Conservation (phyloP, 2,113 vertebrate genomes). For the Chloropsis hardwickii region DNA sequence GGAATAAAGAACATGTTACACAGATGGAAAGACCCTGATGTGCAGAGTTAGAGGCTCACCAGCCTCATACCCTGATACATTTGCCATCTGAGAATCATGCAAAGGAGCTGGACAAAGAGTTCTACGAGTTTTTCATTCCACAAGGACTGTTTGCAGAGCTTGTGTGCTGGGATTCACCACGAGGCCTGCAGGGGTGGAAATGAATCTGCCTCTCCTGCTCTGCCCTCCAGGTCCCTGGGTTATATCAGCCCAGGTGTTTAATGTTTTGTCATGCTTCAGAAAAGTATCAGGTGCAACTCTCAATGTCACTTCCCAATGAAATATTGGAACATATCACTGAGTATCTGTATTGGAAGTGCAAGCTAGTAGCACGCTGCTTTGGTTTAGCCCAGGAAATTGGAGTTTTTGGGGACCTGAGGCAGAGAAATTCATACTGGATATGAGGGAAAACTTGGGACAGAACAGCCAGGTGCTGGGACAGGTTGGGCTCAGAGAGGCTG, state of each 20-base stretch:
- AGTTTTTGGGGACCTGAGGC: not conserved
- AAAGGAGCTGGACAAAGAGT: not conserved
- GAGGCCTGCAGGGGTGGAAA: not conserved
- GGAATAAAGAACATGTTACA: not conserved
- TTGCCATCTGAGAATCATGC: not conserved
- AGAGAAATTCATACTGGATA: not conserved
- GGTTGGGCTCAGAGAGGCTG: not conserved
- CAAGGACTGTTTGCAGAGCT: not conserved
- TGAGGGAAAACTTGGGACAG: not conserved
- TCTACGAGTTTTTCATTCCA: not conserved
- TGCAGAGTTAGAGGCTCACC: not conserved
- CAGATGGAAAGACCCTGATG: not conserved
- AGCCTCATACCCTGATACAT: not conserved
- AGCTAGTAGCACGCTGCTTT: not conserved
- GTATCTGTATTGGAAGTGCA: not conserved
- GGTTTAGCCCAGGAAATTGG: not conserved
- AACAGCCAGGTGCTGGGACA: not conserved
- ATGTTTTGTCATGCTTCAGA: not conserved
- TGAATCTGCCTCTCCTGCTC: not conserved
- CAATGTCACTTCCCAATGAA: not conserved
- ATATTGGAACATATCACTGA: not conserved
- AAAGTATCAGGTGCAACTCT: not conserved
- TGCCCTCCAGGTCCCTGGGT: not conserved
- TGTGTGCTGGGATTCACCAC: accelerated
- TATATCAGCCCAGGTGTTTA: not conserved